Base-by-base conservation (phyloP, 2,113 vertebrate species). In the Salvelinus namaycush region DNA sequence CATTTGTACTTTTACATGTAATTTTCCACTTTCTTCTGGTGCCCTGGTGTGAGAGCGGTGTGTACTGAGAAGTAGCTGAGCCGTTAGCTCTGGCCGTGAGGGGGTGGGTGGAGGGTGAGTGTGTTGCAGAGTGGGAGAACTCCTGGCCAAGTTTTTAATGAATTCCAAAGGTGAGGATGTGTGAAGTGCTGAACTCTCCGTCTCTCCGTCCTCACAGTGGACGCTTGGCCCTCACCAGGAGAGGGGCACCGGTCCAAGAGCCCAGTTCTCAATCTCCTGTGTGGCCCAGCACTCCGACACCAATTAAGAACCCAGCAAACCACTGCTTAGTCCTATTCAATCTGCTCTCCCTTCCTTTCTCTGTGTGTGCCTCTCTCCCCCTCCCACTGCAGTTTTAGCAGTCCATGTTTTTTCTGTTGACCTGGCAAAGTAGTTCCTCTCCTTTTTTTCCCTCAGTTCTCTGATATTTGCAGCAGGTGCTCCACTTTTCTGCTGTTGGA, bases 81-180 rank as follows among this genome's bases (percentile, higher is more conserved):
- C 29, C 34, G 68, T 34, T 68, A 66, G 59, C 67, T 49, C 64
- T 74, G 77, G 70, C 66, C 29, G 49, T 75, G 68, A 72, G 70
- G 54, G 76, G 39, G 59, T 62, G 9, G 16, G 71, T 49, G 57
- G 51, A 16, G 51, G 12, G 51, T 16, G 51, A 16, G 51, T 57
- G 51, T 57, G 51, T 60, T 26, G 22, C 9, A 70, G 39, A 39
- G 72, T 73, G 72, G 60, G 70, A 80, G 76, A 81, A 73, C 78
- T 77, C 72, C 76, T 13, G 75, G 83, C 80, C 80, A 81, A 85
- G 79, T 78, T 85, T 83, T 77, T 86, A 84, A 81, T 86, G 74
- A 86, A 79, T 80, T 86, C 86, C 80, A 81, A 81, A 88, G 83
- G 74, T 75, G 77, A 70, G 69, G n/a, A 75, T 76, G 71, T 81